Conservation (phyloP, 2,888 invertebrate species). For the Caenorhabditis sinica region DNA sequence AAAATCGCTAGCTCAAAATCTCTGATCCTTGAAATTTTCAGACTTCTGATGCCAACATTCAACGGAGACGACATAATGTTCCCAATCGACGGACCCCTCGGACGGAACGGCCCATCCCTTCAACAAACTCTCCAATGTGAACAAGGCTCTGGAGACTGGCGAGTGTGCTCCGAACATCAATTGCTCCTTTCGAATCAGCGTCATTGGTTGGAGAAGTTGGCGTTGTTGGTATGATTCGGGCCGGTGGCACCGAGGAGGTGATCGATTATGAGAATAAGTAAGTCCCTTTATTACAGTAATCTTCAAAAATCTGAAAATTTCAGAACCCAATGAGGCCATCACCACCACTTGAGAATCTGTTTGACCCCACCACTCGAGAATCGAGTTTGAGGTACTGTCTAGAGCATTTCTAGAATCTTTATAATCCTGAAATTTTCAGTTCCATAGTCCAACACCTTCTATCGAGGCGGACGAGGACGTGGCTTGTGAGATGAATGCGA, state of each 20-base stretch:
- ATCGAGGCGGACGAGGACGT: constrained; percentile 39
- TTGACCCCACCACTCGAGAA: constrained; percentile 21
- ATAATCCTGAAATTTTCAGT: too few relatives aligned
- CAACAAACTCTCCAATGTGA: constrained; percentile 72
- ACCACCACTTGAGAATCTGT: constrained; percentile 44
- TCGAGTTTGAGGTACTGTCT: constrained; percentile 9
- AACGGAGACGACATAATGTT: constrained; percentile 79
- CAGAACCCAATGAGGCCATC: constrained; percentile 35
- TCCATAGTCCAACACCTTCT: constrained; percentile 8
- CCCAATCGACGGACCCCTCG: constrained; percentile 78
- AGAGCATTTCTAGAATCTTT: neutral
- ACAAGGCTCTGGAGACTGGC: constrained; percentile 63
- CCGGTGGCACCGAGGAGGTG: constrained; percentile 69
- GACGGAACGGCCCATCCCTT: constrained; percentile 72
- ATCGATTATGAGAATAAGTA: constrained; percentile 20
- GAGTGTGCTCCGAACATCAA: constrained; percentile 70
- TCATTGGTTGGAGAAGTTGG: constrained; percentile 72
- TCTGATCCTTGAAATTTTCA: too few relatives aligned
- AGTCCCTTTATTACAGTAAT: neutral
- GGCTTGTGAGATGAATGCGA: constrained; percentile 26
- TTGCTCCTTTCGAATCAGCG: constrained; percentile 69
- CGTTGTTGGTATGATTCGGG: constrained; percentile 62
- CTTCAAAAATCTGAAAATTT: neutral
- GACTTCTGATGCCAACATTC: constrained; percentile 78
- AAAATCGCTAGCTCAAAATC: neutral